Evolutionary conservation across 2,797 vertebrate genomes (phyloP).

Genomic region (Capromys pilorides): DNA sequence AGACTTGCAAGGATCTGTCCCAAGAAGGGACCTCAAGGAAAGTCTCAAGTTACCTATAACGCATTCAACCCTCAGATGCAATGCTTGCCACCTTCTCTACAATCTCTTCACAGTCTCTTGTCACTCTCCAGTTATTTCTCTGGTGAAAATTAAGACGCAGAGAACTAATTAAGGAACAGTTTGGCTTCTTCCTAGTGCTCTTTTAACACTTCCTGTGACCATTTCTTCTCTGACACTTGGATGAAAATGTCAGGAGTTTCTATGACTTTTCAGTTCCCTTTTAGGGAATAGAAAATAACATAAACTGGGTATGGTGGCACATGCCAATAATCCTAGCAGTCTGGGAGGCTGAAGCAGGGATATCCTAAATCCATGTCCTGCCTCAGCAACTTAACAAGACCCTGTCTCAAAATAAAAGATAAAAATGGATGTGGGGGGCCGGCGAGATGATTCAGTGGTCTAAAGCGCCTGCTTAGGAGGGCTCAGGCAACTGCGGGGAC

Average conservation of each 20-base stretch:
- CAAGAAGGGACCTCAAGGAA: neutral
- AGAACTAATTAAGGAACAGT: neutral
- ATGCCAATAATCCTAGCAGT: neutral
- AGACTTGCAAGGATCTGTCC: neutral
- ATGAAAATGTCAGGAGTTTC: conserved; percentile 10
- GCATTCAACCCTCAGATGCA: neutral
- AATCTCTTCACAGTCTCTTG: neutral
- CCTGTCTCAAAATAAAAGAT: neutral
- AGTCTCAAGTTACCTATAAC: neutral
- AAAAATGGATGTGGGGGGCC: neutral
- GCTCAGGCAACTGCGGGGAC: no score
- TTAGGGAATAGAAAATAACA: neutral
- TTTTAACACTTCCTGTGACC: neutral
- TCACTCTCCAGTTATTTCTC: neutral
- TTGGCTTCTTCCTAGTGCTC: neutral
- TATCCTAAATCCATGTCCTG: neutral
- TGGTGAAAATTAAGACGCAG: conserved; percentile 19
- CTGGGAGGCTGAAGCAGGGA: neutral
- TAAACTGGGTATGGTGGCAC: neutral
- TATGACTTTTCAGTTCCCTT: neutral
- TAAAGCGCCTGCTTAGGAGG: no score
- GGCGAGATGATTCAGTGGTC: no score
- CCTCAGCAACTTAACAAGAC: neutral
- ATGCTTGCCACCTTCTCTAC: neutral
- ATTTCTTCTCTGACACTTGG: neutral